A percentile compares a stretch with the other conserved stretches of the same genome.
Conservation (phyloP, 2,888 invertebrate species). For the Unio pictorum region DNA sequence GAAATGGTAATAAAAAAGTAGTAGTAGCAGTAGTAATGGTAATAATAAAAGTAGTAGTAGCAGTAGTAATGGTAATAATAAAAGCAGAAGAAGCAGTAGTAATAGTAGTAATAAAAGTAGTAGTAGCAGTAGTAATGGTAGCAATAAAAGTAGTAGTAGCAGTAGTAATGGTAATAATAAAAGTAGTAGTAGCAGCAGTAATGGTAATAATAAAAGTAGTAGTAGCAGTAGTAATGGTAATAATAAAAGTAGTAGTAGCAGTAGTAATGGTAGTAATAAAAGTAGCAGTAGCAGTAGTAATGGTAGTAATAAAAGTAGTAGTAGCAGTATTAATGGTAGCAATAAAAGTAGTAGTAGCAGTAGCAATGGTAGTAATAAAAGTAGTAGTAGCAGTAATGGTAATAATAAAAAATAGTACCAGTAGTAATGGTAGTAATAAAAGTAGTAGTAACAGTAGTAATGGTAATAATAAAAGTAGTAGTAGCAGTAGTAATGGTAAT, state of each 20-base stretch:
- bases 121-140: constrained; percentile 6
- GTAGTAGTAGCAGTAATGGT: constrained; percentile 14
- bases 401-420: constrained; percentile 11
- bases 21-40: constrained; percentile 12
- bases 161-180: constrained; percentile 1
- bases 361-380: constrained; percentile 71
- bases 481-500: constrained; percentile 8
- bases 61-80: constrained; percentile 1
- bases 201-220: constrained; percentile 1
- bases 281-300: background rate
- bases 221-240: constrained; percentile 33
- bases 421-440: constrained; percentile 14
- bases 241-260: constrained; percentile 4
- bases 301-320: background rate
- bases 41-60: constrained; percentile 10
- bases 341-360: constrained; percentile 76
- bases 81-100: background rate
- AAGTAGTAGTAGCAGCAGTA: constrained; percentile 2
- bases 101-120: background rate
- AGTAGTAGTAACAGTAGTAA: constrained; percentile 12
- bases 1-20: constrained; percentile 11
- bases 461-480: constrained; percentile 11
- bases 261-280: constrained; percentile 8
- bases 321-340: background rate
- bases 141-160: constrained; percentile 2